These are phyloP conservation scores for Dicentrarchus labrax DNA, from an alignment of 2,113 vertebrate genomes.

Conservation along the genomic window DNA sequence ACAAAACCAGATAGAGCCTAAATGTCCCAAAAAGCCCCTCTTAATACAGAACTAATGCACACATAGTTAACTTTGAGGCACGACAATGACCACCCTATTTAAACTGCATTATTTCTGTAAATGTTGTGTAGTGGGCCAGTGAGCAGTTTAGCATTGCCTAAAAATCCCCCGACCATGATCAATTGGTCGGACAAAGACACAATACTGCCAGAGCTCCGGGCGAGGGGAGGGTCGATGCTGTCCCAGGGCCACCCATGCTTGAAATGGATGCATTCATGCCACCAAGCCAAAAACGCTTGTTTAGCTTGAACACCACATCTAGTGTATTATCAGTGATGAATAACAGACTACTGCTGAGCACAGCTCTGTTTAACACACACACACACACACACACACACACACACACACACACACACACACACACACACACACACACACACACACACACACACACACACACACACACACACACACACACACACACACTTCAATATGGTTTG, in stretches of 20 bases:
- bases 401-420: no score
- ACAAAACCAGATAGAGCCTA: background rate
- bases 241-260: slow-evolving; percentile 17
- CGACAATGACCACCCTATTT: background rate
- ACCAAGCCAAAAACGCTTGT: slow-evolving; percentile 30
- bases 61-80: background rate
- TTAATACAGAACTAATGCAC: background rate
- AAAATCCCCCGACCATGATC: background rate
- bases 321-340: slow-evolving; percentile 44
- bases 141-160: background rate
- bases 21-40: background rate
- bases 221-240: background rate
- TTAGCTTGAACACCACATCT: slow-evolving; percentile 33
- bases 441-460: background rate
- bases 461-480: background rate
- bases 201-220: background rate
- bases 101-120: background rate
- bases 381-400: background rate
- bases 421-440: background rate
- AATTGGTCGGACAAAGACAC: background rate
- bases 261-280: slow-evolving; percentile 24
- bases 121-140: background rate
- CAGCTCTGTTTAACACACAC: background rate
- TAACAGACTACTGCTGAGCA: slow-evolving; percentile 36
- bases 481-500: slow-evolving; percentile 16